A percentile compares a stretch with the other conserved stretches of the same genome.
phyloP scores from a whole-genome alignment of 2,888 invertebrate species.

The Lagria hirta region DNA sequence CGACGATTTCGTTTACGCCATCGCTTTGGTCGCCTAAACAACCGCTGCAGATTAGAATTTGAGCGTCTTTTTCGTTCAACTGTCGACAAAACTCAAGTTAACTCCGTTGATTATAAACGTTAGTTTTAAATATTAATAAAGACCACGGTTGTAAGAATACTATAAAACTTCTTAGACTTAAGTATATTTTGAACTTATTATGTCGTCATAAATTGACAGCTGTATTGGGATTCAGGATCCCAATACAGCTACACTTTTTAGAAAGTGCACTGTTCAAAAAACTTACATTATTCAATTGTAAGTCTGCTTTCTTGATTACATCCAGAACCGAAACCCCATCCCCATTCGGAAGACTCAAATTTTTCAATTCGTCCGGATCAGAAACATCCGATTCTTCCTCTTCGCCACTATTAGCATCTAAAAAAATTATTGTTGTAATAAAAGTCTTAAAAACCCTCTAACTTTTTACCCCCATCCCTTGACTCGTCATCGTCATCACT shows the following conservation, averaged over 20 bases:
- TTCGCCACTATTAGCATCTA: constrained; percentile 40
- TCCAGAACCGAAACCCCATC: constrained; percentile 55
- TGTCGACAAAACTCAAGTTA: constrained; percentile 22
- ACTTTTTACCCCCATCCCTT: constrained; percentile 71
- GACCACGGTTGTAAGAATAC: too few species aligned
- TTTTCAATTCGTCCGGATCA: constrained; percentile 39
- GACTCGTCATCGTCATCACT: constrained; percentile 80
- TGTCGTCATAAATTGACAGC: too few species aligned
- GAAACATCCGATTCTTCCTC: constrained; percentile 53
- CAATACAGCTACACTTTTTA: too few species aligned
- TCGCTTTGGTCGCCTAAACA: constrained; percentile 92
- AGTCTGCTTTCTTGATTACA: constrained; percentile 57
- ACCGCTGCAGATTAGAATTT: constrained; percentile 85
- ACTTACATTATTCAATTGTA: constrained; percentile 47
- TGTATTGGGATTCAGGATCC: too few species aligned
- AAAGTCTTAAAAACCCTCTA: too few species aligned
- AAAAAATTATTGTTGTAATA: constrained; percentile 11
- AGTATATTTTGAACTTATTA: too few species aligned
- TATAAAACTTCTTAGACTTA: too few species aligned
- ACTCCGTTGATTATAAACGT: too few species aligned
- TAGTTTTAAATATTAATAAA: too few species aligned
- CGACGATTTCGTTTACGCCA: constrained; percentile 93
- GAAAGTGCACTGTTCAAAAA: neutral
- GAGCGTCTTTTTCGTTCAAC: constrained; percentile 53
- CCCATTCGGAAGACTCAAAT: constrained; percentile 38